Base-by-base conservation (phyloP, 2,797 vertebrate species). In the Amniataba percoides region DNA sequence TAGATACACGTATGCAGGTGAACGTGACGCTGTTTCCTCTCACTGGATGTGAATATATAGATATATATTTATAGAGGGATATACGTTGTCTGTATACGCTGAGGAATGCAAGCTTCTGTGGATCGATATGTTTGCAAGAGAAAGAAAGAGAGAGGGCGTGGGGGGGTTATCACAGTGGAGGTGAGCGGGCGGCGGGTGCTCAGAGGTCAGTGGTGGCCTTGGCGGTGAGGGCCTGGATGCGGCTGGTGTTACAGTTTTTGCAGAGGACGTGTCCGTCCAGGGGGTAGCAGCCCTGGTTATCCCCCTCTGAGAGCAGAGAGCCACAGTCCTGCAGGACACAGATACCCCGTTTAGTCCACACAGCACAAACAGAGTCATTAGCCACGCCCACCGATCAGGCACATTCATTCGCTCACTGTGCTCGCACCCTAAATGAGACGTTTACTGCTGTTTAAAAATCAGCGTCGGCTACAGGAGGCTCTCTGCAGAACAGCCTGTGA, bases 121-220 rank as follows among this genome's bases (percentile, higher is more conserved):
- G 45, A 62, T 83, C 36, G 63, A 61, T 86, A 75, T 75, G 61
- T 64, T 49, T 63, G 82, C 12, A 16, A 71, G 61, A 58, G 49
- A 56, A 19, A 67, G 52, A 27, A 16, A 36, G 4, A 64, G 18
- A 51, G 53, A 59, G 11, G 27, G 69, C 42, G 61, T 43, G 49
- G 61, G 69, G 49, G 61, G 69, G 68, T 64, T 70, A 83, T 90
- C 89, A 89, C 89, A 91, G 90, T 91, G 77, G 82, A 88, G 87
- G 67, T 67, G 81, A 71, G 55, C 42, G 36, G 74, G 70, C 15
- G 43, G 42, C 21, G 6, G 53, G 71, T 59, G 90, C 84, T 98
- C 96, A 99, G 94, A 99, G 97, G 92, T 99, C 98, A 73, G 98
- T 99, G 95, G 97, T 99, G 82, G 97, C 96, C 95, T 99, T 99